Evolutionary conservation across 2,113 vertebrate genomes (phyloP), one percentile per base, ranked within the genome.

Genomic region (Spea multiplicata): DNA sequence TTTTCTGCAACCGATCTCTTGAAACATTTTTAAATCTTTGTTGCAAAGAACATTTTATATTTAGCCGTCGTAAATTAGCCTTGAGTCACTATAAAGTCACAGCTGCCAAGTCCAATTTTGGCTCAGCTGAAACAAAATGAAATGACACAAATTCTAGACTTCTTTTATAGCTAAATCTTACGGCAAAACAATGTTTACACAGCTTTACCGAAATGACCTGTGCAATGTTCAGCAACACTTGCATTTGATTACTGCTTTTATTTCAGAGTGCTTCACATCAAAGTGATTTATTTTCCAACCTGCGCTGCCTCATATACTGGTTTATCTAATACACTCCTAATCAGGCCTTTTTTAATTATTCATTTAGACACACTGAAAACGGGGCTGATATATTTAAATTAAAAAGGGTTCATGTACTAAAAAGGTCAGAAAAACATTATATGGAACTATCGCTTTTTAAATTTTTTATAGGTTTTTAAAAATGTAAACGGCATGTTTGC

Each of bases 81-180:
- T 70, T 77, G 66, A 77, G 66, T 77, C 66, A 70, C 66, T 76
- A 66, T 69, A 55, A 61, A 30, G 45, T 70, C 75, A 61, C 66
- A 70, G 67, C 75, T 70, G 75, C 75, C 66, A 77, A 62, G 53
- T 69, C 45, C 75, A 77, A 77, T 70, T 77, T 17, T 77, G 52
- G 65, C 74, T 68, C 50, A 16, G 74, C 66, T 68, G 66, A 76
- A 76, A 68, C 66, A 68, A 76, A 59, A 68, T 30, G 66, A 13
- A 14, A 45, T 59, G 50, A 68, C 74, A 76, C 66, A 76, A 68
- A 68, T 17, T 53, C 44, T 16, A 1, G 50, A 77, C 52, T 62
- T 69, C n/a, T 70, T 67, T 70, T 77, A 70, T 77, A 61, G 75
- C 45, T 45, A 30, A 64, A 45, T 47, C 44, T 16, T 77, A 49